phyloP scores from a whole-genome alignment of 1,140 invertebrate species.

The Rhynchophorus ferrugineus region DNA sequence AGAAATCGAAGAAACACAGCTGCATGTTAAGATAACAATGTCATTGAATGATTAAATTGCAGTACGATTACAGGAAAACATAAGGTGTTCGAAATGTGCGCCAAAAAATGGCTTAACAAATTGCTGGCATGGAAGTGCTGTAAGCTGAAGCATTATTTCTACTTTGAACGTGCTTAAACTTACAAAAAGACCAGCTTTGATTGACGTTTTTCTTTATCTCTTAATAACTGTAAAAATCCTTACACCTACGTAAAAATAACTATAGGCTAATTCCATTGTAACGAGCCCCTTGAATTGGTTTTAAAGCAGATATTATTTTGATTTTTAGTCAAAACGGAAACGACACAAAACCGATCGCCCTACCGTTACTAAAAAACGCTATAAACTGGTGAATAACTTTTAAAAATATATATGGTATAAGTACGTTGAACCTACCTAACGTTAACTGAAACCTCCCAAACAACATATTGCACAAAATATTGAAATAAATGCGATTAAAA shows the following conservation, averaged over 20 bases:
- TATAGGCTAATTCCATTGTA: constrained; percentile 21
- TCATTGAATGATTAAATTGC: not conserved
- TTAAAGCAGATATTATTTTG: constrained; percentile 18
- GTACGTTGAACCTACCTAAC: constrained; percentile 5
- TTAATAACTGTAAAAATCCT: constrained; percentile 16
- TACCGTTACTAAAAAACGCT: not conserved
- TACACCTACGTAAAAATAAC: constrained; percentile 17
- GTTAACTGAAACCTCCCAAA: constrained; percentile 1
- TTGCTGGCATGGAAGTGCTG: constrained; percentile 35
- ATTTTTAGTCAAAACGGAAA: constrained; percentile 9
- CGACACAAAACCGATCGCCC: not conserved
- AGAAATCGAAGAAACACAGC: no score
- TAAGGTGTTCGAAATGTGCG: constrained; percentile 33
- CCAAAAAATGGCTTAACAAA: constrained; percentile 33
- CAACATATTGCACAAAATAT: constrained; percentile 11
- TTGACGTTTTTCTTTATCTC: constrained; percentile 29
- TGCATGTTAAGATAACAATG: no score
- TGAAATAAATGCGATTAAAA: constrained; percentile 1
- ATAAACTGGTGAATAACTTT: no score
- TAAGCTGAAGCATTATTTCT: constrained; percentile 35
- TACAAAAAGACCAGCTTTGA: constrained; percentile 30
- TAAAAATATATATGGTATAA: no score
- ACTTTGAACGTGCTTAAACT: constrained; percentile 32
- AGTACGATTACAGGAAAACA: constrained; percentile 11
- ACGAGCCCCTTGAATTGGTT: constrained; percentile 15